These are phyloP conservation scores for Sialia sialis DNA, from an alignment of 2,113 vertebrate species.

Conservation along the genomic window DNA sequence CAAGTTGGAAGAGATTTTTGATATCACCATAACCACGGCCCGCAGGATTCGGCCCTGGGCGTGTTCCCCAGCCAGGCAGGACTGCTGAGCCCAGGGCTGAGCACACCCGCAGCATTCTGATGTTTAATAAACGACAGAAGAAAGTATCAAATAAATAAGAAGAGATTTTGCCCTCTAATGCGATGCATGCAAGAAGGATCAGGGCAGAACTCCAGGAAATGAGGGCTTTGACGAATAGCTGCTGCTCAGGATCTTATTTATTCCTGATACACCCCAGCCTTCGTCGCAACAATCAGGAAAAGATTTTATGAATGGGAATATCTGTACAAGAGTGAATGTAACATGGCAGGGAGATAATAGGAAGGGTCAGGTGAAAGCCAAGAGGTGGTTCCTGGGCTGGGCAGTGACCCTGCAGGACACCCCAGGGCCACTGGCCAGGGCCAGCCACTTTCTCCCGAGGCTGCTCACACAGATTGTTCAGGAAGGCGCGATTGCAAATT, in stretches of 20 bases:
- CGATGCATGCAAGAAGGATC: constrained; percentile 53
- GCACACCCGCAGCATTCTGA: constrained; percentile 54
- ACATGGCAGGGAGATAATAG: constrained; percentile 45
- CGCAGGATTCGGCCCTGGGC: constrained; percentile 1
- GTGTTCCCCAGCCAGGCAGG: background rate
- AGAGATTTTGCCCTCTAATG: constrained; percentile 59
- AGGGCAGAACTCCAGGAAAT: constrained; percentile 66
- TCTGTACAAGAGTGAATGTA: constrained; percentile 40
- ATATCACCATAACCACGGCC: background rate
- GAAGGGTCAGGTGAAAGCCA: constrained; percentile 51
- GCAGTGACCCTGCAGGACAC: background rate
- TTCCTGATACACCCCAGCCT: constrained; percentile 65
- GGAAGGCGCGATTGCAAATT: background rate
- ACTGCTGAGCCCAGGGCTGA: constrained; percentile 1
- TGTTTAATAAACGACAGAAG: constrained; percentile 62
- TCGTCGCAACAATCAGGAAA: constrained; percentile 28
- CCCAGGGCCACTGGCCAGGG: background rate
- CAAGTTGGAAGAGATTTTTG: background rate
- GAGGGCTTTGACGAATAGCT: constrained; percentile 57
- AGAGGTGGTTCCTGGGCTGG: constrained; percentile 2
- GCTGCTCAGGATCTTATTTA: constrained; percentile 47
- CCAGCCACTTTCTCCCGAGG: background rate
- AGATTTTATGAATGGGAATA: constrained; percentile 62
- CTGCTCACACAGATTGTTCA: fast-evolving
- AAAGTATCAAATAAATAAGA: constrained; percentile 28